Evolutionary conservation across 2,113 vertebrate species (phyloP).

Genomic region (Sisor rabdophorus): DNA sequence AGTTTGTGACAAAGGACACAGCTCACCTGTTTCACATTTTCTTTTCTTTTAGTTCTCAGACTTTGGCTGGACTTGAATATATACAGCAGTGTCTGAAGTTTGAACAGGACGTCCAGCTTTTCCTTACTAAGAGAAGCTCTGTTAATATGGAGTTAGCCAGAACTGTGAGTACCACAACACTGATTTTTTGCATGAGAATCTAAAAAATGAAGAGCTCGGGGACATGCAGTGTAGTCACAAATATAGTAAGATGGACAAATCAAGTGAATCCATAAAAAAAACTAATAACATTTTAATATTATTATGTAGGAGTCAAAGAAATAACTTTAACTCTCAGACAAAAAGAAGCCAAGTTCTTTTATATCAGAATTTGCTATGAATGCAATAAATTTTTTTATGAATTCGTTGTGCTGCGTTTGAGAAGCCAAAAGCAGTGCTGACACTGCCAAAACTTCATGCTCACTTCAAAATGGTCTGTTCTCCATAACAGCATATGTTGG

Average conservation of each 20-base stretch:
- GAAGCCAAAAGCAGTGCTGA: too few species aligned
- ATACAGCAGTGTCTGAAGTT: constrained; percentile 92
- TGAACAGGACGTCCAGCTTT: constrained; percentile 80
- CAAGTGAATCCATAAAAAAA: background rate
- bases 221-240: background rate
- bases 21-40: background rate
- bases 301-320: too few species aligned
- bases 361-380: too few species aligned
- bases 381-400: too few species aligned
- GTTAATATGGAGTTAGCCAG: constrained; percentile 76
- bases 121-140: constrained; percentile 72
- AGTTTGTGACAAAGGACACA: background rate
- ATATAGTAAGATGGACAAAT: background rate
- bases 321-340: too few species aligned
- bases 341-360: too few species aligned
- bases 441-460: too few species aligned
- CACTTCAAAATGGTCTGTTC: too few species aligned
- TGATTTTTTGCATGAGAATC: background rate
- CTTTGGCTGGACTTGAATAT: constrained; percentile 84
- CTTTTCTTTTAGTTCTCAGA: constrained; percentile 71
- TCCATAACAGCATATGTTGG: too few species aligned
- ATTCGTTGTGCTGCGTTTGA: too few species aligned
- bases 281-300: background rate
- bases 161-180: constrained; percentile 66
- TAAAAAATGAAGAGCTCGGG: too few species aligned